These are phyloP conservation scores for Daktulosphaira vitifoliae DNA, from an alignment of 1,140 invertebrate species.

Conservation along the genomic window DNA sequence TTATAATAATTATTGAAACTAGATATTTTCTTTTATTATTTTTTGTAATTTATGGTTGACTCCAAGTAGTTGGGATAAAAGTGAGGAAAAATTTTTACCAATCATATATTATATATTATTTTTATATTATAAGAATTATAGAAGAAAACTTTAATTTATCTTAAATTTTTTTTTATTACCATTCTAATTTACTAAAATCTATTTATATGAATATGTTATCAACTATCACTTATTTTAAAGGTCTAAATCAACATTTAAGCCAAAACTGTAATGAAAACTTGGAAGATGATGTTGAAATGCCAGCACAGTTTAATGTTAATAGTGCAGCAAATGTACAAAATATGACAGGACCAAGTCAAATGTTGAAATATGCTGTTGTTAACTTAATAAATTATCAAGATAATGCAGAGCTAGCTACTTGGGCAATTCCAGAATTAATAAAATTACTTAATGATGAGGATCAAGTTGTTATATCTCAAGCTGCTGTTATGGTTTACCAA, in stretches of 20 bases:
- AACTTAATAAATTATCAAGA: conserved; percentile 99
- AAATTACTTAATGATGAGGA: conserved; percentile 97
- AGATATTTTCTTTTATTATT: too few species aligned
- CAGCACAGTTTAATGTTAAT: conserved; percentile 86
- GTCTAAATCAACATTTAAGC: conserved; percentile 91
- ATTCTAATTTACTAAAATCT: too few species aligned
- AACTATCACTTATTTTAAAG: conserved; percentile 44
- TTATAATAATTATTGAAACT: too few species aligned
- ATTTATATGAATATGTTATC: too few species aligned
- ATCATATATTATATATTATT: too few species aligned
- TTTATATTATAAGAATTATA: too few species aligned
- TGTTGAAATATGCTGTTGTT: conserved; percentile 95
- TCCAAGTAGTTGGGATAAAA: too few species aligned
- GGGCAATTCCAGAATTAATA: conserved; percentile 95
- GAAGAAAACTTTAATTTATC: too few species aligned
- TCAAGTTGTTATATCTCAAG: conserved; percentile 93
- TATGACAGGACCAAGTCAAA: conserved; percentile 90
- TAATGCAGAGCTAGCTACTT: conserved; percentile 92
- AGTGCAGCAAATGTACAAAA: conserved; percentile 94
- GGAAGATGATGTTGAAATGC: conserved; percentile 93
- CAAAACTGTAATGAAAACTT: conserved; percentile 92
- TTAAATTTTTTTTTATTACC: too few species aligned
- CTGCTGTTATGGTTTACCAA: conserved; percentile 98
- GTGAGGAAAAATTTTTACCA: too few species aligned
- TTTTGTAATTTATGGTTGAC: too few species aligned